A percentile compares a stretch with the other conserved stretches of the same genome.
phyloP scores from a whole-genome alignment of 37 sponge, comb jelly and placozoan genomes.

The Halisarca cf. caerulea region DNA sequence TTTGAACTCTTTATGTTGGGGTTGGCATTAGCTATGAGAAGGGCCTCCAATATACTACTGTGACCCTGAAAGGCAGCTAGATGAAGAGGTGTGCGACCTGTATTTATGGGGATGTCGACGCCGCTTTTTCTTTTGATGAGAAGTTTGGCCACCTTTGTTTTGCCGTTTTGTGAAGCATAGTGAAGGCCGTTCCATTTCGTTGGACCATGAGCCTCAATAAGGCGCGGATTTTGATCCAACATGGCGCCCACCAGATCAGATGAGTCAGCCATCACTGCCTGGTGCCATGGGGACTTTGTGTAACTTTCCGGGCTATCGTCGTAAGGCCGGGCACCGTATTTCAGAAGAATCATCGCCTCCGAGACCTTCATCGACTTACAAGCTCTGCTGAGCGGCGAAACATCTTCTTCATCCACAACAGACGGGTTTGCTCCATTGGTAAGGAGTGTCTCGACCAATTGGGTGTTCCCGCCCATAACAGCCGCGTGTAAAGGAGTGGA shows the following conservation, averaged over 20 bases:
- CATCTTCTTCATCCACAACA: slow-evolving; percentile 29
- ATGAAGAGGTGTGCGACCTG: slow-evolving; percentile 73
- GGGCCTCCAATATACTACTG: slow-evolving; percentile 50
- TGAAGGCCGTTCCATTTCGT: slow-evolving; percentile 76
- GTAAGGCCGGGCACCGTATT: too few relatives aligned
- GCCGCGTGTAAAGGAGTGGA: slow-evolving; percentile 67
- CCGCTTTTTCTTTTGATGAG: slow-evolving; percentile 40
- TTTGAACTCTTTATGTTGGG: slow-evolving; percentile 53
- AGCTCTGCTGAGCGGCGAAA: neutral
- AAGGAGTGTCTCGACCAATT: slow-evolving; percentile 52
- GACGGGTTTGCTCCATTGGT: slow-evolving; percentile 54
- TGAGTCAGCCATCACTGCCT: slow-evolving; percentile 61
- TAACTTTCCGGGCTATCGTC: too few relatives aligned
- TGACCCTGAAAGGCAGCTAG: slow-evolving; percentile 82
- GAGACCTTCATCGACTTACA: too few relatives aligned
- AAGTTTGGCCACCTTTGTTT: slow-evolving; percentile 28
- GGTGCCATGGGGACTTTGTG: slow-evolving; percentile 42
- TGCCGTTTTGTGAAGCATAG: slow-evolving; percentile 74
- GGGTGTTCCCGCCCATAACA: slow-evolving; percentile 49
- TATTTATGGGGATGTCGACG: slow-evolving; percentile 53
- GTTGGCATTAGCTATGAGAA: slow-evolving; percentile 41
- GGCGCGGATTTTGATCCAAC: neutral
- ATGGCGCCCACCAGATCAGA: slow-evolving; percentile 47
- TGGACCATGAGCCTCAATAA: slow-evolving; percentile 40
- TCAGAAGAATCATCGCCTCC: too few relatives aligned